Conservation (phyloP, 1,140 invertebrate species). For the Halyomorpha halys region DNA sequence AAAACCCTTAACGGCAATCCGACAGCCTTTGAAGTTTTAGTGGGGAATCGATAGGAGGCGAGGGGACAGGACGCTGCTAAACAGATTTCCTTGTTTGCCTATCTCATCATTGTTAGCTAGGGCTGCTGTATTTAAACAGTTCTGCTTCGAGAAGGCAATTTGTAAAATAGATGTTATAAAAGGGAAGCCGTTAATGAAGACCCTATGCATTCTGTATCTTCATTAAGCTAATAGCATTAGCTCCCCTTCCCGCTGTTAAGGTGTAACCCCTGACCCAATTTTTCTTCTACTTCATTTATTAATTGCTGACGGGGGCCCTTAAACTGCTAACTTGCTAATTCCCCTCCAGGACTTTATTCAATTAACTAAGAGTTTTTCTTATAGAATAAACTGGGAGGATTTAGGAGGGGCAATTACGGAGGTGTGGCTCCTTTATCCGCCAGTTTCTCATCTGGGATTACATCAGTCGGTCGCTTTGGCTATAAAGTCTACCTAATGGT, state of each 20-base stretch:
- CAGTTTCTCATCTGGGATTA: background rate
- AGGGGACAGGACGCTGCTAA: background rate
- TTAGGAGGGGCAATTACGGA: background rate
- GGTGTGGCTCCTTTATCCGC: constrained; percentile 16
- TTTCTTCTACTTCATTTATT: constrained; percentile 20
- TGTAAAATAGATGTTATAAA: constrained; percentile 25
- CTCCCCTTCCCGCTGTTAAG: background rate
- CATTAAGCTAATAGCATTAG: constrained; percentile 25
- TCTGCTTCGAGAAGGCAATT: constrained; percentile 9
- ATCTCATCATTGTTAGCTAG: constrained; percentile 18
- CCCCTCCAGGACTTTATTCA: background rate
- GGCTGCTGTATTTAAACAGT: constrained; percentile 22
- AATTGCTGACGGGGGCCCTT: constrained; percentile 15
- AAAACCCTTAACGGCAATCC: too few relatives aligned
- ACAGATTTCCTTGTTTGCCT: constrained; percentile 20
- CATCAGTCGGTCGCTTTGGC: too few relatives aligned
- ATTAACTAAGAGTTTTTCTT: constrained; percentile 6
- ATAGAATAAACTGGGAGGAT: background rate
- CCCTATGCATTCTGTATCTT: constrained; percentile 23
- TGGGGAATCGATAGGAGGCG: too few relatives aligned
- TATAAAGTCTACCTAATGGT: too few relatives aligned
- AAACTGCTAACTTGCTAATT: constrained; percentile 20
- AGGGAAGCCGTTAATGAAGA: constrained; percentile 19
- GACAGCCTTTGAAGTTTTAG: too few relatives aligned
- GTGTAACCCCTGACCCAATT: constrained; percentile 10